A percentile compares a stretch with the other conserved stretches of the same genome.
phyloP scores from a whole-genome alignment of 2,113 vertebrate species.

The Mohoua ochrocephala region DNA sequence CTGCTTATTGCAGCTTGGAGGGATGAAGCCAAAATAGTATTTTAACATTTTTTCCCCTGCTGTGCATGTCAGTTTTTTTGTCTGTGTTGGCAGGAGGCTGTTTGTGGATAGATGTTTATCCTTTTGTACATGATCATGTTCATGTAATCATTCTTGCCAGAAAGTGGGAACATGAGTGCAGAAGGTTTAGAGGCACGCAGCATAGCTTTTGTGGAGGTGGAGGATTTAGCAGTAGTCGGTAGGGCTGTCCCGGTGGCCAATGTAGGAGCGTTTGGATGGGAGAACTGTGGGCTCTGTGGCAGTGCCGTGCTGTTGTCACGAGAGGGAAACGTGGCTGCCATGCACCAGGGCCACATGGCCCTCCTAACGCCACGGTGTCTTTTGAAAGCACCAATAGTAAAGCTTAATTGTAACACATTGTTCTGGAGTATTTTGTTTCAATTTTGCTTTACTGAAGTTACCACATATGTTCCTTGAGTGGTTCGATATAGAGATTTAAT shows the following conservation, averaged over 20 bases:
- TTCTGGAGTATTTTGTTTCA: not conserved
- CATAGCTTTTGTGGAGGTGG: not conserved
- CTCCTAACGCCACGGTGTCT: not conserved
- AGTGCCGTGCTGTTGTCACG: not conserved
- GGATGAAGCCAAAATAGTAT: not conserved
- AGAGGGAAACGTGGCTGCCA: not conserved
- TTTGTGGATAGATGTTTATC: not conserved
- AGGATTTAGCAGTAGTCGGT: not conserved
- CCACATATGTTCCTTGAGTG: not conserved
- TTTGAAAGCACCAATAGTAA: not conserved
- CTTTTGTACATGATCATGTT: not conserved
- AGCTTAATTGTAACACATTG: not conserved
- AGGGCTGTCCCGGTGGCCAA: not conserved
- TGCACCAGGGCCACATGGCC: accelerated
- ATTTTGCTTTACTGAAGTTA: not conserved
- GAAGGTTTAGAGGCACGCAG: not conserved
- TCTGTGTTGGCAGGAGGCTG: not conserved
- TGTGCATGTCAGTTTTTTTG: not conserved
- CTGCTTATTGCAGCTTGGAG: not conserved
- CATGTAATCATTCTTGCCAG: not conserved
- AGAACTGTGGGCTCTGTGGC: not conserved
- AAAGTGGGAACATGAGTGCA: not conserved
- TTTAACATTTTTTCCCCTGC: not conserved
- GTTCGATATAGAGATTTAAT: not conserved
- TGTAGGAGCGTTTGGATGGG: not conserved